Conservation (phyloP, 2,113 vertebrate genomes). For the Calyptommatus sinebrachiatus region DNA sequence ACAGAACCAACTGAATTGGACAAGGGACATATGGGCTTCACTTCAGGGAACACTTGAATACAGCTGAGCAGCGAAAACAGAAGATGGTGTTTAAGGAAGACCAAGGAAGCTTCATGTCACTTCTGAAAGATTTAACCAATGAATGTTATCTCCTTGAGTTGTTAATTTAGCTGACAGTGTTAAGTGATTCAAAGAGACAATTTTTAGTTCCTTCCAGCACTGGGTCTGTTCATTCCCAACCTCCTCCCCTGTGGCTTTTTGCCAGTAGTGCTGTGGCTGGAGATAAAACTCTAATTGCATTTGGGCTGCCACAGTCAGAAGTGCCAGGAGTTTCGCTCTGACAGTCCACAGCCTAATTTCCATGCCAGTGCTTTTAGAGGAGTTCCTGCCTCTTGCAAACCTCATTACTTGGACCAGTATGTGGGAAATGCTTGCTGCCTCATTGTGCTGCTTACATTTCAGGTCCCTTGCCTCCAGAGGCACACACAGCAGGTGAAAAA, state of each 20-base stretch:
- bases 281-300: slow-evolving; percentile 21
- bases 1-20: background rate
- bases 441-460: slow-evolving; percentile 7
- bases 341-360: slow-evolving; percentile 10
- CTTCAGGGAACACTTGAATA: background rate
- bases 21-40: background rate
- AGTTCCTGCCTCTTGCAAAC: slow-evolving; percentile 21
- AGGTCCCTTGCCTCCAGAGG: slow-evolving; percentile 14
- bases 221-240: background rate
- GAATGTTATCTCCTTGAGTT: background rate
- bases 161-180: accelerated
- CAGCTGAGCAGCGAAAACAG: background rate
- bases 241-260: slow-evolving; percentile 24
- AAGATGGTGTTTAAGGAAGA: background rate
- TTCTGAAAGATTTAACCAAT: background rate
- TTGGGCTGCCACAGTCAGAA: background rate
- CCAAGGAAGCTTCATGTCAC: accelerated
- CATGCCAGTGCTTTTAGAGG: background rate
- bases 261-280: background rate
- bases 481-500: slow-evolving; percentile 40
- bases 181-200: slow-evolving; percentile 23
- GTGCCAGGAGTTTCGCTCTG: accelerated
- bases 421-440: slow-evolving; percentile 18
- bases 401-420: slow-evolving; percentile 5
- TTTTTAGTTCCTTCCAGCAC: slow-evolving; percentile 21